Conservation (phyloP, 2,888 invertebrate genomes). For the Pimpla rufipes region DNA sequence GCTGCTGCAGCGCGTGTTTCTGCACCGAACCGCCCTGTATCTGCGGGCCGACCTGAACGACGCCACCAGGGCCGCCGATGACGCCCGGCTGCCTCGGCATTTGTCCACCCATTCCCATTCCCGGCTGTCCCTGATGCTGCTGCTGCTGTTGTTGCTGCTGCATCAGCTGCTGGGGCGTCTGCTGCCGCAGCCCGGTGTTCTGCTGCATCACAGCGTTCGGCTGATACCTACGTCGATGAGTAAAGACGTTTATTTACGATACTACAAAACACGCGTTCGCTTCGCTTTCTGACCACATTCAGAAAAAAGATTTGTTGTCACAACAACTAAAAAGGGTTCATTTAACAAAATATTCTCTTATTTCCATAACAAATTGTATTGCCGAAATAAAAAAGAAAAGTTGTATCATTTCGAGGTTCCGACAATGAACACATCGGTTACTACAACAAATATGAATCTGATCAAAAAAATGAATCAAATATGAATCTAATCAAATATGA, state of each 20-base stretch:
- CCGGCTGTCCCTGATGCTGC: slow-evolving; percentile 76
- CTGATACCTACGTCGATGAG: slow-evolving; percentile 80
- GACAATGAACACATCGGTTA: too few relatives aligned
- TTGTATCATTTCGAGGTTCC: too few relatives aligned
- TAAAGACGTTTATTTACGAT: slow-evolving; percentile 12
- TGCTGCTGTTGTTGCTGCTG: slow-evolving; percentile 86
- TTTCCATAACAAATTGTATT: too few relatives aligned
- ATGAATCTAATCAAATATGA: too few relatives aligned
- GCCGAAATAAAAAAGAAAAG: too few relatives aligned
- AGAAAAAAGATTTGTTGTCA: too few relatives aligned
- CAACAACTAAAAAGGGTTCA: too few relatives aligned
- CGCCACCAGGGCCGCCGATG: slow-evolving; percentile 81
- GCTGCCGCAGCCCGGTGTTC: slow-evolving; percentile 83
- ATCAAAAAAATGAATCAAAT: too few relatives aligned
- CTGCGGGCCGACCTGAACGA: slow-evolving; percentile 85
- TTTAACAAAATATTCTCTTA: too few relatives aligned
- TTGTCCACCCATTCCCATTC: slow-evolving; percentile 81
- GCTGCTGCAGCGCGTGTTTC: slow-evolving; percentile 89
- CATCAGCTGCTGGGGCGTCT: slow-evolving; percentile 83
- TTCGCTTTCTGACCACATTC: too few relatives aligned
- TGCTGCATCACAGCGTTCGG: slow-evolving; percentile 84
- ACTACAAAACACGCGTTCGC: too few relatives aligned
- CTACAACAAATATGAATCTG: too few relatives aligned
- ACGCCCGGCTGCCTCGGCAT: slow-evolving; percentile 83
- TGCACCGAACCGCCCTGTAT: slow-evolving; percentile 85